A percentile compares a stretch with the other conserved stretches of the same genome.
Evolutionary conservation across 1,140 invertebrate species (phyloP).

Genomic region (Pinna nobilis): DNA sequence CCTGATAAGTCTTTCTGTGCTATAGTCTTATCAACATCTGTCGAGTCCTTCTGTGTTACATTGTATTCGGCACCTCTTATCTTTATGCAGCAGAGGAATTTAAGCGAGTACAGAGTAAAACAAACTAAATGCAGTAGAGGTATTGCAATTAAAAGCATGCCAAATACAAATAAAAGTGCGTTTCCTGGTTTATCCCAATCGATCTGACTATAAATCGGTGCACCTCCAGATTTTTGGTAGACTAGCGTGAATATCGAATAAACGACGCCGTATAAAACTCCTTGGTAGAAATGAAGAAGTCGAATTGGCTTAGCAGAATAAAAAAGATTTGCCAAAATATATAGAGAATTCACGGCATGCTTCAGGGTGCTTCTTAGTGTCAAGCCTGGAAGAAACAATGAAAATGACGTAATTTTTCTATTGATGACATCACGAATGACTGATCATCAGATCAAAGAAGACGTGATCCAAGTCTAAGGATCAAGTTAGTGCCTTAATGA

Average conservation of each 20-base stretch:
- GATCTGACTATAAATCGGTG: slow-evolving; percentile 72
- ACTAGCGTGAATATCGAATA: slow-evolving; percentile 83
- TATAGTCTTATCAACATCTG: too few relatives aligned
- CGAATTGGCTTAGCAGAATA: slow-evolving; percentile 82
- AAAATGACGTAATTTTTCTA: too few relatives aligned
- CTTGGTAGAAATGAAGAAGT: slow-evolving; percentile 83
- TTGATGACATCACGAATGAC: too few relatives aligned
- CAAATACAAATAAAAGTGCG: neutral
- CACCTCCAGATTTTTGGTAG: slow-evolving; percentile 84
- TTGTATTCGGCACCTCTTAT: too few relatives aligned
- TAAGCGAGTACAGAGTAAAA: slow-evolving; percentile 12
- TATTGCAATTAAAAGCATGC: neutral
- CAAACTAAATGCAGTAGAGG: slow-evolving; percentile 12
- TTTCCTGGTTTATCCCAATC: slow-evolving; percentile 54
- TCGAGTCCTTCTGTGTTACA: too few relatives aligned
- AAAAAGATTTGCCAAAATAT: slow-evolving; percentile 84
- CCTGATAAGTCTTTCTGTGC: too few relatives aligned
- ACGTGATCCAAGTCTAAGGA: too few relatives aligned
- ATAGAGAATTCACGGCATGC: slow-evolving; percentile 83
- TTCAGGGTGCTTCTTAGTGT: slow-evolving; percentile 13
- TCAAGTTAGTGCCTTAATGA: too few relatives aligned
- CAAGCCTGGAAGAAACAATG: slow-evolving; percentile 9
- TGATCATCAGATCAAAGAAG: too few relatives aligned
- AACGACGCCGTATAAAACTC: slow-evolving; percentile 78
- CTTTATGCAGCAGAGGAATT: too few relatives aligned